Evolutionary conservation across 2,888 invertebrate genomes (phyloP).

Genomic region (Tryphoninae sp.): DNA sequence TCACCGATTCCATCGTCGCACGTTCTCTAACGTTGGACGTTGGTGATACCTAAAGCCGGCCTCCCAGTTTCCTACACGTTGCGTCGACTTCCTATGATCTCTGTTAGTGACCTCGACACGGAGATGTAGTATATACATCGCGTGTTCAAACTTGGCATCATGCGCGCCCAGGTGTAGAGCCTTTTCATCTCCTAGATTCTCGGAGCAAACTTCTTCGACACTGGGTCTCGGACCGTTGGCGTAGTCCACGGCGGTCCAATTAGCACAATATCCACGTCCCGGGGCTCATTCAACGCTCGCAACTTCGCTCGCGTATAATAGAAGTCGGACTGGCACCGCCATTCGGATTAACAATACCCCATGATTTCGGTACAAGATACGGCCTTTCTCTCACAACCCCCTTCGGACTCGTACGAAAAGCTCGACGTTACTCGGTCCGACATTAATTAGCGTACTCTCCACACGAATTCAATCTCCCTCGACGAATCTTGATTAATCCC

Average conservation of each 20-base stretch:
- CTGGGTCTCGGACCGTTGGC: neutral
- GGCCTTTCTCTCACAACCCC: slow-evolving; percentile 1
- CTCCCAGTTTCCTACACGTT: slow-evolving; percentile 14
- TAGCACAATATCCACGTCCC: slow-evolving; percentile 30
- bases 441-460: slow-evolving; percentile 62
- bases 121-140: neutral
- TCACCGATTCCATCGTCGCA: slow-evolving; percentile 52
- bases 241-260: slow-evolving; percentile 13
- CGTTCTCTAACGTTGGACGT: slow-evolving; percentile 37
- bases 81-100: slow-evolving; percentile 9
- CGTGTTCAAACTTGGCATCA: slow-evolving; percentile 5
- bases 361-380: slow-evolving; percentile 55
- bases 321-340: slow-evolving; percentile 25
- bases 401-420: slow-evolving; percentile 21
- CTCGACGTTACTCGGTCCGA: slow-evolving; percentile 47
- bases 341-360: slow-evolving; percentile 55
- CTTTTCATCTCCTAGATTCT: neutral
- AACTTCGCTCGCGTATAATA: slow-evolving; percentile 23
- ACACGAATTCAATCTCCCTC: slow-evolving; percentile 59
- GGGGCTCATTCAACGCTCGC: slow-evolving; percentile 30
- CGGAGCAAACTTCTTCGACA: neutral
- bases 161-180: neutral
- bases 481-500: slow-evolving; percentile 63
- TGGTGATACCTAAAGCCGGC: slow-evolving; percentile 2
- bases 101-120: neutral